Percentiles rank a stretch among this genome's conserved stretches.
Evolutionary conservation across 2,113 vertebrate genomes (phyloP).

Genomic region (Tachysurus vachellii): DNA sequence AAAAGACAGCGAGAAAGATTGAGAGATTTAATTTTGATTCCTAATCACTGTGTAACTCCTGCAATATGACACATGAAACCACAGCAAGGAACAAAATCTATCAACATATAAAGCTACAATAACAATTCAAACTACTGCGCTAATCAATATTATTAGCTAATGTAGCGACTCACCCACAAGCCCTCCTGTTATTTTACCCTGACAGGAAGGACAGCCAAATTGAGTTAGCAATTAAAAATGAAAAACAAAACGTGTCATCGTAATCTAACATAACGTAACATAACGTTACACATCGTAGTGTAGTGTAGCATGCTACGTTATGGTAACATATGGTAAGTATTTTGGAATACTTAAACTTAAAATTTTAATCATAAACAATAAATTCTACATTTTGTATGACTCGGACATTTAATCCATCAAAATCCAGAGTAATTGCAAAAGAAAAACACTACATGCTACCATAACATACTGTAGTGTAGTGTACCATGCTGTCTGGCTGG

Average conservation of each 20-base stretch:
- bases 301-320: no score
- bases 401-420: no score
- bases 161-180: no score
- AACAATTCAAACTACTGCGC: no score
- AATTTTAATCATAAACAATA: no score
- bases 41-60: background rate
- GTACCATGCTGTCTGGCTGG: background rate
- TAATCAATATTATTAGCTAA: no score
- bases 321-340: no score
- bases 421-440: no score
- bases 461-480: background rate
- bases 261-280: no score
- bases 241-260: background rate
- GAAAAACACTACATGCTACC: background rate
- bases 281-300: no score
- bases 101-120: background rate
- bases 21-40: background rate
- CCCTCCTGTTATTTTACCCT: background rate
- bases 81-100: background rate
- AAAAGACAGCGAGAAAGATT: background rate
- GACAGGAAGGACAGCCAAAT: background rate
- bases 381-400: no score
- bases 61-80: background rate
- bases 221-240: background rate
- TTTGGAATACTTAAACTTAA: no score